Conservation (phyloP, 2,888 invertebrate genomes). For the Calliscelio sp. region DNA sequence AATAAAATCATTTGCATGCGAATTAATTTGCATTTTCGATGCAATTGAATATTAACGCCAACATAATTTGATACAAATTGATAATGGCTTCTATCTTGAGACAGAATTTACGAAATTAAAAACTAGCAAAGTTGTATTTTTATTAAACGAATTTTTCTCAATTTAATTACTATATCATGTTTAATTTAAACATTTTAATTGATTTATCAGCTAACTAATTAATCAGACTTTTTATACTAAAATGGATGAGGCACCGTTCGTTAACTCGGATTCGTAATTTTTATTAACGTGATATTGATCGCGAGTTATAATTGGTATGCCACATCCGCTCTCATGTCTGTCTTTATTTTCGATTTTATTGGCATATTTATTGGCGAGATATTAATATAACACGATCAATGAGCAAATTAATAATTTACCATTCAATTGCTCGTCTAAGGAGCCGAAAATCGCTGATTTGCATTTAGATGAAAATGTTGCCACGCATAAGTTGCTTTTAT, state of each 20-base stretch:
- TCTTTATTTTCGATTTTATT: conserved; percentile 55
- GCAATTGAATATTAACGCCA: conserved; percentile 48
- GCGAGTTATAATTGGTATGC: conserved; percentile 41
- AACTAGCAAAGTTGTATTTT: neutral
- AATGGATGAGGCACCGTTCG: neutral
- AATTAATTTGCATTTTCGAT: conserved; percentile 35
- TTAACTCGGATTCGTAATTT: conserved; percentile 2
- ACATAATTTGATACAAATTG: conserved; percentile 32
- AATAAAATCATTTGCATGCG: conserved; percentile 45
- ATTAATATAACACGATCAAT: conserved; percentile 46
- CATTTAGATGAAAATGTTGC: conserved; percentile 45
- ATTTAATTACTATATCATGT: too few species aligned
- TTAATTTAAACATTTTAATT: conserved; percentile 23
- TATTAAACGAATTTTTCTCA: neutral
- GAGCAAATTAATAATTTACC: conserved; percentile 29
- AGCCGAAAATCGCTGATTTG: conserved; percentile 39
- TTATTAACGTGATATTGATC: conserved; percentile 39
- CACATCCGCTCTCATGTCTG: conserved; percentile 13
- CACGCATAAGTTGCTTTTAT: conserved; percentile 37
- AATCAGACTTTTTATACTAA: neutral
- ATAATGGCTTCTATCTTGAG: conserved; percentile 1
- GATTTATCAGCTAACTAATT: too few species aligned
- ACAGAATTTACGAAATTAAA: too few species aligned
- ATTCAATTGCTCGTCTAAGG: conserved; percentile 30
- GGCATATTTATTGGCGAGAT: conserved; percentile 41